phyloP scores from a whole-genome alignment of 1,140 invertebrate species.

The Phortica variegata region DNA sequence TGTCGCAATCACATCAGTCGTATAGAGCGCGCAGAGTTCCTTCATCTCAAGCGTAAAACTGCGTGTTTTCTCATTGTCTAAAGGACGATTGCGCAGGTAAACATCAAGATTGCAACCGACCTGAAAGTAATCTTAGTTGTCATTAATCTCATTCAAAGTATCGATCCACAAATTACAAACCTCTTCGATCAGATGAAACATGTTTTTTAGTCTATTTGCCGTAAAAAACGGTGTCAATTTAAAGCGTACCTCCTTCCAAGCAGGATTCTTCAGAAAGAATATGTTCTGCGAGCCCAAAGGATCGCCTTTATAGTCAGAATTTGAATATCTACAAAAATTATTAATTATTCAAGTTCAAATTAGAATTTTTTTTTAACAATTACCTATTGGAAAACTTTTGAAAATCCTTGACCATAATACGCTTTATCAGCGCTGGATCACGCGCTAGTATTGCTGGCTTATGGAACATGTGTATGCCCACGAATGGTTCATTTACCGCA shows the following conservation, averaged over 20 bases:
- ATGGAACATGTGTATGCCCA: conserved; percentile 58
- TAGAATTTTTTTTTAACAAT: conserved; percentile 21
- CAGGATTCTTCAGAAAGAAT: conserved; percentile 47
- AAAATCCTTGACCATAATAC: conserved; percentile 60
- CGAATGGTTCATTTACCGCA: conserved; percentile 35
- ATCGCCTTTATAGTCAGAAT: conserved; percentile 58
- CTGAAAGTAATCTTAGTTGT: no score
- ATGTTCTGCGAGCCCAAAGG: conserved; percentile 44
- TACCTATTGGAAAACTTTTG: conserved; percentile 41
- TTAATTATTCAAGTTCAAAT: conserved; percentile 12
- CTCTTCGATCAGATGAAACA: conserved; percentile 60
- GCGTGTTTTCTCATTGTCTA: conserved; percentile 32
- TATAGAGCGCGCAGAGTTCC: conserved; percentile 60
- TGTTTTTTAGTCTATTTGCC: conserved; percentile 60
- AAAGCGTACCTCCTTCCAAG: conserved; percentile 61
- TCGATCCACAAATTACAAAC: conserved; percentile 9
- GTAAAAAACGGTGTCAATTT: conserved; percentile 63
- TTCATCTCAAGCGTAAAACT: conserved; percentile 53
- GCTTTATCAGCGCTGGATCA: conserved; percentile 60
- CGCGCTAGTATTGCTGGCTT: conserved; percentile 58
- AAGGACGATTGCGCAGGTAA: conserved; percentile 31
- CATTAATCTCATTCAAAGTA: conserved; percentile 33
- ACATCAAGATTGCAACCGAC: conserved; percentile 40
- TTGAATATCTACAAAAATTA: conserved; percentile 54
- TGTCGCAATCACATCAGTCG: conserved; percentile 64